These are phyloP conservation scores for Saimiri boliviensis DNA, from an alignment of 2,113 vertebrate species.

Conservation along the genomic window DNA sequence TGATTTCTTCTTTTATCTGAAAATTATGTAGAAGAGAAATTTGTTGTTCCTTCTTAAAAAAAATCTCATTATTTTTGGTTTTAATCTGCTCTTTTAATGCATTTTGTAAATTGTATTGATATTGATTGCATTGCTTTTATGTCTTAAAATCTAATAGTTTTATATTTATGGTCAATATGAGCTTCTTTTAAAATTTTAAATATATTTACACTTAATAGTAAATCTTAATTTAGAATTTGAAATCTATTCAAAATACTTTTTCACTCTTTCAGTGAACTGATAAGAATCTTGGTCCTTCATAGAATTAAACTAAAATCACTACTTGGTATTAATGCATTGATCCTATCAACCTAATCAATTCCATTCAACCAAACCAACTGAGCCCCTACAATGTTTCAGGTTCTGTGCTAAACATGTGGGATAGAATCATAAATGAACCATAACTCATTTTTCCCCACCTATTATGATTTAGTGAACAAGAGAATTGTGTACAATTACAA, in stretches of 20 bases:
- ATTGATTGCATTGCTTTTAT: neutral
- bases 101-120: neutral
- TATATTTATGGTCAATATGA: neutral
- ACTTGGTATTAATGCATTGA: constrained; percentile 37
- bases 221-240: constrained; percentile 42
- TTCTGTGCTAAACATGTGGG: neutral
- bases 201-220: neutral
- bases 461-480: neutral
- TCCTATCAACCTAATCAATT: neutral
- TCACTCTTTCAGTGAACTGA: neutral
- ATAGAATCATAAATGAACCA: neutral
- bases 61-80: neutral
- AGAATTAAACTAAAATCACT: constrained; percentile 42
- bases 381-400: neutral
- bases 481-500: neutral
- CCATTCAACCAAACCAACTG: neutral
- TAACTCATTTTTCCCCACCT: neutral
- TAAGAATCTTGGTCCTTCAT: neutral
- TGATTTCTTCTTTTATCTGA: neutral
- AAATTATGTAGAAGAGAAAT: neutral
- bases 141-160: neutral
- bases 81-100: neutral
- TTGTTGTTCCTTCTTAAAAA: neutral
- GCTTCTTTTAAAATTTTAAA: neutral
- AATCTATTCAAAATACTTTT: constrained; percentile 22